Conservation (phyloP, 2,888 invertebrate species). For the Ommatoiulus sabulosus region DNA sequence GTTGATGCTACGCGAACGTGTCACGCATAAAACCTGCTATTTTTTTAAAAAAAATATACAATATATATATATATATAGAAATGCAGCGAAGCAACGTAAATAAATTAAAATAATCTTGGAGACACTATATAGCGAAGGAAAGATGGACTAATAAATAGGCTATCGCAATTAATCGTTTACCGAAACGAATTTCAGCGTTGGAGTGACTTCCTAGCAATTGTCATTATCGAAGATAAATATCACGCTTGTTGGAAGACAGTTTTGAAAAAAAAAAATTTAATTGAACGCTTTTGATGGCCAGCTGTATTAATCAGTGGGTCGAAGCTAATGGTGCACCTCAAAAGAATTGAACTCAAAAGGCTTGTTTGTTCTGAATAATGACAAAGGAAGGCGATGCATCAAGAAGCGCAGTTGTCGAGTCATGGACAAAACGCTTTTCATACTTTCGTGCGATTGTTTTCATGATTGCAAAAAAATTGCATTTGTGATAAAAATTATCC, state of each 20-base stretch:
- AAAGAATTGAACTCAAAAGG: no score
- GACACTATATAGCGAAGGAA: not conserved
- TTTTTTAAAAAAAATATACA: not conserved
- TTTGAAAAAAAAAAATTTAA: not conserved
- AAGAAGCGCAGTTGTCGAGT: no score
- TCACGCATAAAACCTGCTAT: not conserved
- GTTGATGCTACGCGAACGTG: constrained; percentile 1
- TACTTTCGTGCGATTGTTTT: no score
- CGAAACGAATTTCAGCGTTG: not conserved
- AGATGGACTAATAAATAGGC: constrained; percentile 1
- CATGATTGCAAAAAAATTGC: no score
- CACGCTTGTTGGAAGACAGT: not conserved
- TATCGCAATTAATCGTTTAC: not conserved
- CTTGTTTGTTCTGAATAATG: no score
- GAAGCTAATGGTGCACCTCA: no score
- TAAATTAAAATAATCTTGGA: not conserved
- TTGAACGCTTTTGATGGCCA: not conserved
- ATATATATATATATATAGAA: no score
- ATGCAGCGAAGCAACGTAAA: no score
- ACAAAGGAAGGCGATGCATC: no score
- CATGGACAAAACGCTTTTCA: no score
- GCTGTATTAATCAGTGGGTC: not conserved
- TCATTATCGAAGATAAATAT: not conserved
- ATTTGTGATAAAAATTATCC: no score
- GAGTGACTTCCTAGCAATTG: not conserved